Base-by-base conservation (phyloP, 2,113 vertebrate species). In the Sinosuthora webbiana region DNA sequence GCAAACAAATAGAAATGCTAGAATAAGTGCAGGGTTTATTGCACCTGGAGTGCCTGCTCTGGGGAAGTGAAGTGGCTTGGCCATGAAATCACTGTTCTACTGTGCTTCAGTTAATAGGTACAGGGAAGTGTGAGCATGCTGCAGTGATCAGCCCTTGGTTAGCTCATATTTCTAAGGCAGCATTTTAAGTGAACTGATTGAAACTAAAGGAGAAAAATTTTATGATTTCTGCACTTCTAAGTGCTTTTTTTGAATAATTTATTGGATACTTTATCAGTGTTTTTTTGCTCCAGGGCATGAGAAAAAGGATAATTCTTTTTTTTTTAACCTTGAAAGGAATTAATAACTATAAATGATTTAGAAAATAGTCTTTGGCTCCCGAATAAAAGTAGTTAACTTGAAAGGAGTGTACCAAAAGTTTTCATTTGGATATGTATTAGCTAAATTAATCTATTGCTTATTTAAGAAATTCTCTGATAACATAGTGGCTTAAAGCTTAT, bases 171-270 rank as follows among this genome's bases (percentile, higher is more conserved):
- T 92, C 41, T 42, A 37, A 83, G 33, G 56, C 47, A 65, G 8
- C 42, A 20, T 21, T 80, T 87, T 35, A 80, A 88, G 13, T 44
- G 76, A 89, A 70, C 42, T 44, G 28, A 35, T 77, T 67, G 39
- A 74, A 81, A 63, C 15, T 44, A 55, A 83, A 71, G 30, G 10
- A 70, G 64, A 77, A 82, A 70, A 55, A 56, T 11, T 5, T 37
- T 79, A 39, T 11, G 4, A 44, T 75, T 83, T 78, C 33, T 79
- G 47, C 44, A 35, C 52, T 90, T 83, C 4, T 35, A 17, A 90
- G 33, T 92, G 42, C 27, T 90, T 95, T 69, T 87, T 85, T 57
- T 62, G 18, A 92, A 86, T 86, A 74, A 92, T 93, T 86, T 62
- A 83, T 81, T 35, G 33, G 76, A 44, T 83, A 37, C 31, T 63